Conservation (phyloP, 2,888 invertebrate genomes). For the Brenthis ino region DNA sequence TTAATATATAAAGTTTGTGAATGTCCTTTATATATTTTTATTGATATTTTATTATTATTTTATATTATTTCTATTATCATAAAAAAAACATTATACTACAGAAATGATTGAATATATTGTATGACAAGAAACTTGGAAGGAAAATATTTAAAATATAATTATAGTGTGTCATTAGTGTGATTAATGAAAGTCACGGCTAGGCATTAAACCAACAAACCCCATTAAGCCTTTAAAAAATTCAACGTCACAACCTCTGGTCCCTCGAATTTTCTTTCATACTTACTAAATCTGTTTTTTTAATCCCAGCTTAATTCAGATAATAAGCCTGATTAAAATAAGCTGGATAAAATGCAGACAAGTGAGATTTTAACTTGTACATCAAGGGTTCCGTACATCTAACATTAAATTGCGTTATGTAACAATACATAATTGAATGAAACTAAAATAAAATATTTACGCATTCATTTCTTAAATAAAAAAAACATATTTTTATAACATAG, state of each 20-base stretch:
- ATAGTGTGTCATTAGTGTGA: slow-evolving; percentile 32
- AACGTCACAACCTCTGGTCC: slow-evolving; percentile 30
- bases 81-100: not conserved
- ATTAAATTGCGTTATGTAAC: too few species aligned
- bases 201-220: slow-evolving; percentile 31
- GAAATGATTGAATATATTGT: not conserved
- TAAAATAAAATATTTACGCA: too few species aligned
- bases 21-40: too few species aligned
- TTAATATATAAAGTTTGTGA: too few species aligned
- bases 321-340: slow-evolving; percentile 1
- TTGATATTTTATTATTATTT: too few species aligned
- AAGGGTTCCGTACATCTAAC: too few species aligned
- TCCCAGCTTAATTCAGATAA: slow-evolving; percentile 18
- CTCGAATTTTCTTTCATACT: slow-evolving; percentile 28
- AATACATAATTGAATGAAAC: too few species aligned
- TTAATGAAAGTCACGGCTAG: slow-evolving; percentile 36
- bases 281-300: slow-evolving; percentile 16
- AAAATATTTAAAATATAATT: slow-evolving; percentile 2
- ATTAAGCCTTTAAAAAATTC: slow-evolving; percentile 33
- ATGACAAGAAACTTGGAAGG: slow-evolving; percentile 2
- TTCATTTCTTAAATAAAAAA: too few species aligned
- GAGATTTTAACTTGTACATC: not conserved
- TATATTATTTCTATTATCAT: too few species aligned
- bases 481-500: too few species aligned
- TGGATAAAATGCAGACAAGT: not conserved